Base-by-base conservation (phyloP, 2,888 invertebrate species). In the Caenorhabditis sp. region DNA sequence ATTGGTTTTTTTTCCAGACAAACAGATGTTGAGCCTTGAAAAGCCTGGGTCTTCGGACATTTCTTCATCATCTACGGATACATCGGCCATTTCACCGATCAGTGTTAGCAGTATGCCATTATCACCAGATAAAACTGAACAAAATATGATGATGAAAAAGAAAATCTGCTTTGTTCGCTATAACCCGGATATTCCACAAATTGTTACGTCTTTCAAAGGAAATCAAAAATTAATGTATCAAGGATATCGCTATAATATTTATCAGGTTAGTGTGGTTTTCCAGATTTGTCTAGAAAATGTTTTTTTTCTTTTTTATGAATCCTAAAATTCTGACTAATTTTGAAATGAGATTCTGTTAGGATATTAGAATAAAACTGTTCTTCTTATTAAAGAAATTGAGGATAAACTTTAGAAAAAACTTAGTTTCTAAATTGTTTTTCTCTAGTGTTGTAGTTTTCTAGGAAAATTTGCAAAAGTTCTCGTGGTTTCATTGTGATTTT, bases 221-320 rank as follows among this genome's bases (percentile, higher is more conserved):
- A 85, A 86, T 66, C 86, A 86, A 69, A 86, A 86, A 67, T 77
- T 86, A 25, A 86, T 86, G 80, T 87, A 81, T 67, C 82, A 85
- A 68, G 86, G 86, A 49, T 85, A 87, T 67, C 80, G 86, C 50
- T 86, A 86, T 73, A 86, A 86, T 70, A 86, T 86, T 66, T 86
- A 86, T 76, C 85, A 85, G 70, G 81, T 79, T 31, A 20, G 50
- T n/a, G 7, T 25, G 4, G n/a, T 10, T 31, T 31, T 31, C 59
- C 5, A 27, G 12, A 17, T 63, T 65, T 21, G 21, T 25, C n/a
- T 17, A 38, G 21, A 4, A 56, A 56, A 25, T 5, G 20, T n/a
- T 43, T 20, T 7, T 7, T 53, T 59, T 69, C 67, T 56, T 49
- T 63, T 26, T 61, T 70, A n/a, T n/a, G n/a, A n/a, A n/a, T n/a